Evolutionary conservation across 2,113 vertebrate species (phyloP).

Genomic region (Mesoclemmys tuberculata): DNA sequence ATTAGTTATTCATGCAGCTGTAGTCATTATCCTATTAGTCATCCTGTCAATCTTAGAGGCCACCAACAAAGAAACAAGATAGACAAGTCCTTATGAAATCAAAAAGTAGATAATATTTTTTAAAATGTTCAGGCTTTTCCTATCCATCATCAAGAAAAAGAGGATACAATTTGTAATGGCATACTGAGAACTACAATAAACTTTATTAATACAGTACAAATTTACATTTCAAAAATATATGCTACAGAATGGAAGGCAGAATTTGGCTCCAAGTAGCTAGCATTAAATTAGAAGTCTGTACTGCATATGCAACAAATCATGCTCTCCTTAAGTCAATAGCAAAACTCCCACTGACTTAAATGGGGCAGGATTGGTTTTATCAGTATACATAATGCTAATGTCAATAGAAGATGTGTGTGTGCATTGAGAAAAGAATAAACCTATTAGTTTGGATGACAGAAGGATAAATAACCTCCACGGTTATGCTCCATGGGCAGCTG

Average conservation of each 20-base stretch:
- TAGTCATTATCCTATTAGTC: background rate
- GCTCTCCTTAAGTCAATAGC: constrained; percentile 7
- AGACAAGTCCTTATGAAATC: background rate
- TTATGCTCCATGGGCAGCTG: background rate
- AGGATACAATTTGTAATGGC: background rate
- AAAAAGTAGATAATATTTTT: background rate
- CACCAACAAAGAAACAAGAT: background rate
- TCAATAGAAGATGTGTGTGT: background rate
- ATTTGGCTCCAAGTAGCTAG: background rate
- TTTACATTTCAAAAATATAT: background rate
- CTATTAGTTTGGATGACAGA: background rate
- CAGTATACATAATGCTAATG: background rate
- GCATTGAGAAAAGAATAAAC: background rate
- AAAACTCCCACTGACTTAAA: constrained; percentile 8
- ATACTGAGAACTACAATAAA: background rate
- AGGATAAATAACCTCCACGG: background rate
- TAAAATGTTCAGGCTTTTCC: background rate
- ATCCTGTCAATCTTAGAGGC: background rate
- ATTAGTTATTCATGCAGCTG: background rate
- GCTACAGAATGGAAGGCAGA: background rate
- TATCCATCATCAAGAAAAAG: background rate
- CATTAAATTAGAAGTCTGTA: background rate
- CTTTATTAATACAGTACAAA: constrained; percentile 5
- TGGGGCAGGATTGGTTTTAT: background rate
- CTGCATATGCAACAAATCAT: background rate